These are phyloP conservation scores for Myiozetetes cayanensis DNA, from an alignment of 2,113 vertebrate genomes.

Conservation along the genomic window DNA sequence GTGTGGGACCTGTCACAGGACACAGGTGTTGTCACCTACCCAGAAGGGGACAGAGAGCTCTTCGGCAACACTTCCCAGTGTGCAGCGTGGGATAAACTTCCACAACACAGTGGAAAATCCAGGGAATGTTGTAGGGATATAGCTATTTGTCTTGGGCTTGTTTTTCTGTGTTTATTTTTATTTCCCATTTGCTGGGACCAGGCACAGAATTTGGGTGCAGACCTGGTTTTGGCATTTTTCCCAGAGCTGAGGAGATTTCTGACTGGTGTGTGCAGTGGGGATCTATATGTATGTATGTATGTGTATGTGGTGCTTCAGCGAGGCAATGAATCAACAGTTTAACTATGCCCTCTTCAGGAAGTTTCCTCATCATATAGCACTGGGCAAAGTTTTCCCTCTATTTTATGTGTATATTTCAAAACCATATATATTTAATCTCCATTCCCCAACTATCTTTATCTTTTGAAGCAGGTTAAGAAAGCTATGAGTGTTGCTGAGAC, in stretches of 20 bases:
- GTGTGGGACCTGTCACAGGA: background rate
- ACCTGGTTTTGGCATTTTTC: background rate
- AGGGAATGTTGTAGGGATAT: background rate
- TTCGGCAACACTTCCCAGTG: background rate
- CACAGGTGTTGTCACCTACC: background rate
- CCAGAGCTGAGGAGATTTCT: background rate
- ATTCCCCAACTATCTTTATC: background rate
- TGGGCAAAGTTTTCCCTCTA: background rate
- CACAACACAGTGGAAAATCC: background rate
- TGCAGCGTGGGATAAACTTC: background rate
- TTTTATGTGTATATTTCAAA: background rate
- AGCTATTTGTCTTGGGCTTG: background rate
- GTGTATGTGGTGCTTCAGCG: background rate
- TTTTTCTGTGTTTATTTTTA: background rate
- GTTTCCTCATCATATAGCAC: background rate
- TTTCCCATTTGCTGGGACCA: background rate
- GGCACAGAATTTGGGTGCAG: background rate
- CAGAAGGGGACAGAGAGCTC: background rate
- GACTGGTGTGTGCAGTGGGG: background rate
- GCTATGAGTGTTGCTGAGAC: background rate
- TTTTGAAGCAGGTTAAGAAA: constrained; percentile 27
- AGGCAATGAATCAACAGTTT: constrained; percentile 59
- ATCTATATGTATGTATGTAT: background rate
- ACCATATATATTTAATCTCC: background rate
- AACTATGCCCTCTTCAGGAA: constrained; percentile 63